phyloP scores from a whole-genome alignment of 2,888 invertebrate genomes.

The Cerceris rybyensis region DNA sequence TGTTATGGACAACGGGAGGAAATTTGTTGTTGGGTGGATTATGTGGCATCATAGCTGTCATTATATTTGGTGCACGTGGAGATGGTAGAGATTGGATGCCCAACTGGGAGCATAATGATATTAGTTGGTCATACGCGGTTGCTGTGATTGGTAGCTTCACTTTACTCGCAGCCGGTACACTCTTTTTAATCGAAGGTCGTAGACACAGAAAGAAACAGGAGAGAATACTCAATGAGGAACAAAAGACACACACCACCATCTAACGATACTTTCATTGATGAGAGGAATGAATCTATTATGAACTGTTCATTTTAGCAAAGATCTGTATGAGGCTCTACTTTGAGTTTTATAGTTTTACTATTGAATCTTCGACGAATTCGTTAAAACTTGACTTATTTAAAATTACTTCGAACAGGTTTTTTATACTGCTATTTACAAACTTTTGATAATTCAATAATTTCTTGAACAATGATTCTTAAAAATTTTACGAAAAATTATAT shows the following conservation, averaged over 20 bases:
- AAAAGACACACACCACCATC: conserved; percentile 89
- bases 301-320: conserved; percentile 28
- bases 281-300: conserved; percentile 18
- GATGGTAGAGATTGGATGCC: conserved; percentile 98
- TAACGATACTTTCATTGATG: conserved; percentile 78
- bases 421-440: no score
- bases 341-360: not conserved
- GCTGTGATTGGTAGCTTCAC: conserved; percentile 91
- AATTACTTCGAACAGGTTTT: no score
- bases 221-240: conserved; percentile 87
- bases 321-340: conserved; percentile 19
- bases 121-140: conserved; percentile 96
- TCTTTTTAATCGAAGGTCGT: conserved; percentile 92
- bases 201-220: conserved; percentile 89
- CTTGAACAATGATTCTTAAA: no score
- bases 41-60: conserved; percentile 91
- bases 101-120: conserved; percentile 96
- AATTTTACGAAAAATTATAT: no score
- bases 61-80: conserved; percentile 94
- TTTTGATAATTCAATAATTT: no score
- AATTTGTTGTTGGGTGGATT: conserved; percentile 88
- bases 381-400: no score
- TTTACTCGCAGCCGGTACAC: conserved; percentile 89
- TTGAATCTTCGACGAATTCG: no score
- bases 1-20: conserved; percentile 89